These are phyloP conservation scores for Micromys minutus DNA, from an alignment of 2,113 vertebrate genomes.

Conservation along the genomic window DNA sequence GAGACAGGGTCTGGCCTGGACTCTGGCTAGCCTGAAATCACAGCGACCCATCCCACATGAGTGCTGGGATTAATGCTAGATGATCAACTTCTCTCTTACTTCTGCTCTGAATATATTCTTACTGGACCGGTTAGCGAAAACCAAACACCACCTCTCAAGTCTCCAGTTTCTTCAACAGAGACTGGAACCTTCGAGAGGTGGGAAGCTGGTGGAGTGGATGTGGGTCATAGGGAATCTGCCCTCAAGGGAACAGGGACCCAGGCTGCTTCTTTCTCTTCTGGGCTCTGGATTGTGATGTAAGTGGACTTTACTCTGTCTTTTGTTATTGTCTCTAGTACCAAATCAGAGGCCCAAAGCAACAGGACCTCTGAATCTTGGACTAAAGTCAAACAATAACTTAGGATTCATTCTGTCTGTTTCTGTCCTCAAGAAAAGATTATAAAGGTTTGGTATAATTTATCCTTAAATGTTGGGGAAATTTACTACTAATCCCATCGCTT, in stretches of 20 bases:
- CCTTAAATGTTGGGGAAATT: background rate
- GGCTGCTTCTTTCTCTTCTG: background rate
- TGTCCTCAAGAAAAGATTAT: background rate
- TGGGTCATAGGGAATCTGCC: background rate
- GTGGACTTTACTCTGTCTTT: background rate
- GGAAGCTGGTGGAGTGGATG: background rate
- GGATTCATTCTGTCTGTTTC: background rate
- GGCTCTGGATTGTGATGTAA: background rate
- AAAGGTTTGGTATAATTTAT: background rate
- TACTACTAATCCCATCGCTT: background rate
- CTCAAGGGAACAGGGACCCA: background rate
- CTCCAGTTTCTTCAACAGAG: background rate
- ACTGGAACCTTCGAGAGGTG: background rate
- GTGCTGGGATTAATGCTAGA: too few species aligned
- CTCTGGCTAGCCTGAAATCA: too few species aligned
- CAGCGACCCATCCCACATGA: too few species aligned
- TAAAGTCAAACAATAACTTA: background rate
- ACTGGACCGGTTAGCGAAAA: too few species aligned
- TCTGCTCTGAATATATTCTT: too few species aligned
- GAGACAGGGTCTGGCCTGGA: too few species aligned
- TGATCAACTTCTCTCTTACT: too few species aligned
- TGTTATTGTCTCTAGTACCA: background rate
- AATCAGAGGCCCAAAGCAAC: background rate
- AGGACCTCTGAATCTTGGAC: background rate
- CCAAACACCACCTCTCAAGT: too few species aligned